A percentile compares a stretch with the other conserved stretches of the same genome.
Evolutionary conservation across 2,888 invertebrate species (phyloP).

Genomic region (Ryuthela nishihirai): DNA sequence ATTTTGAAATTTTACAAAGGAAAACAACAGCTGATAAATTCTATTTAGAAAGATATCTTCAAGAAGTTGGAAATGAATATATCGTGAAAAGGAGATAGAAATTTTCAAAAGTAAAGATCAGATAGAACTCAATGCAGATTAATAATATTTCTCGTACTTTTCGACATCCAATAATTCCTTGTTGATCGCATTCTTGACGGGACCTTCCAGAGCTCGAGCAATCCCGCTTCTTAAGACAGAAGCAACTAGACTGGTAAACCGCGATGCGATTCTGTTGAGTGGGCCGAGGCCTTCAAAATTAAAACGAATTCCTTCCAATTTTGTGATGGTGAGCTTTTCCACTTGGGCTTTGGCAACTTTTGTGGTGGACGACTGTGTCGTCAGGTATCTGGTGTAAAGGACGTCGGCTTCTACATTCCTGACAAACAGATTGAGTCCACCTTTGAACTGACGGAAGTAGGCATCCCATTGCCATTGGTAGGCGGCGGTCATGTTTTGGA

Average conservation of each 20-base stretch:
- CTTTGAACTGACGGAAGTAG: too few species aligned
- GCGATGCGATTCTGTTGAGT: constrained; percentile 12
- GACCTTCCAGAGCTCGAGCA: constrained; percentile 15
- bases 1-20: too few species aligned
- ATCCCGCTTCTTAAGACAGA: constrained; percentile 18
- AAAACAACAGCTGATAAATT: too few species aligned
- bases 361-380: not conserved
- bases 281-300: constrained; percentile 21
- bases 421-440: constrained; percentile 1
- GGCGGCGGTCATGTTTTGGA: constrained; percentile 16
- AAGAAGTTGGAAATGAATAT: too few species aligned
- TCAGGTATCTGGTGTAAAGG: constrained; percentile 2
- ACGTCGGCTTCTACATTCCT: constrained; percentile 10
- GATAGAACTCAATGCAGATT: too few species aligned
- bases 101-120: too few species aligned
- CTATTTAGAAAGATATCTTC: too few species aligned
- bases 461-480: constrained; percentile 25
- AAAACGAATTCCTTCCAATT: constrained; percentile 16
- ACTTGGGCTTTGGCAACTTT: not conserved
- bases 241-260: constrained; percentile 12
- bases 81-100: too few species aligned
- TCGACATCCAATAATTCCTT: constrained; percentile 21
- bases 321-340: constrained; percentile 17
- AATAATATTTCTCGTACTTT: constrained; percentile 25
- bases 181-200: constrained; percentile 16